Percentiles rank a stretch among this genome's conserved stretches.
Evolutionary conservation across 2,888 invertebrate genomes (phyloP).

Genomic region (Aphidius colemani): DNA sequence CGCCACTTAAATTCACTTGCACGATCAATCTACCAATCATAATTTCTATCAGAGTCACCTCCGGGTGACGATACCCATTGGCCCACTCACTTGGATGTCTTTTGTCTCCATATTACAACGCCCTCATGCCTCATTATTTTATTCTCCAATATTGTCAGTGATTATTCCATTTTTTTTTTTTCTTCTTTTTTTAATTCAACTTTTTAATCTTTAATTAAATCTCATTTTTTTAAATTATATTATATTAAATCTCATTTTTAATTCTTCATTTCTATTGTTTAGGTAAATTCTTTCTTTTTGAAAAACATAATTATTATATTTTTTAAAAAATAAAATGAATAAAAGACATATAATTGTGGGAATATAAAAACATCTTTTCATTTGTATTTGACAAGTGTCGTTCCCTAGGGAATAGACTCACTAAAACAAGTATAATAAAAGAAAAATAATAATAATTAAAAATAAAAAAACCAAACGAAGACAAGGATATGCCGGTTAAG

Average conservation of each 20-base stretch:
- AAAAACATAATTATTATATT: not conserved
- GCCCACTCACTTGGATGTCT: slow-evolving; percentile 32
- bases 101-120: slow-evolving; percentile 35
- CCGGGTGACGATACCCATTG: slow-evolving; percentile 56
- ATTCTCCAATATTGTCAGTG: slow-evolving; percentile 1
- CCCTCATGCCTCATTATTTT: slow-evolving; percentile 27
- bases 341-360: slow-evolving; percentile 7
- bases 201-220: not conserved
- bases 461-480: too few species aligned
- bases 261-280: not conserved
- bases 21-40: slow-evolving; percentile 57
- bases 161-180: slow-evolving; percentile 6
- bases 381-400: not conserved
- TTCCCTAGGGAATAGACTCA: too few species aligned
- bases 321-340: not conserved
- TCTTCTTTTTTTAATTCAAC: too few species aligned
- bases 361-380: slow-evolving; percentile 12
- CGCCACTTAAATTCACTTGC: slow-evolving; percentile 36
- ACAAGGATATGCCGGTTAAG: too few species aligned
- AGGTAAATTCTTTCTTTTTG: too few species aligned
- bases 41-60: slow-evolving; percentile 60
- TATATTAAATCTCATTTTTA: too few species aligned
- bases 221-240: too few species aligned
- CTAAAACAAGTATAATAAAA: too few species aligned
- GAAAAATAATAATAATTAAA: too few species aligned